Evolutionary conservation across 2,888 invertebrate species (phyloP), one percentile per base, ranked within the genome.

Genomic region (Acanthosepion lycidas): DNA sequence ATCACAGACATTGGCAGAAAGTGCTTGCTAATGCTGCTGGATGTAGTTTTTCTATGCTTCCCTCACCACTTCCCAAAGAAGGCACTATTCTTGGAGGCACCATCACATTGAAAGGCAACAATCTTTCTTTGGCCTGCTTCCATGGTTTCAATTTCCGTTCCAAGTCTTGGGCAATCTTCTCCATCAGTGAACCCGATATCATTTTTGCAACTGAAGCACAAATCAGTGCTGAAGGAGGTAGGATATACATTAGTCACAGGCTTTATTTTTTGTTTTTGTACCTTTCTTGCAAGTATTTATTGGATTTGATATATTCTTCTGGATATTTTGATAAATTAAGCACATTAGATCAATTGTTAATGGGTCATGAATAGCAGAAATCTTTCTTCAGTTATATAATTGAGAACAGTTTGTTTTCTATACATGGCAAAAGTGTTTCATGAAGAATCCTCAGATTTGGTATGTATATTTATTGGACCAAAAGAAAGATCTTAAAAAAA

Each of bases 121-220:
- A 99, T 97, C 98, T 99, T 95, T 99, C 99, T 15, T 98, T 99
- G 95, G 99, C 99, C 8, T 99, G 99, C 97, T 99, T 99, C 98
- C 99, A 99, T 97, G 99, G 99, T 78, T 99, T 99, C 97, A 99
- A 99, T 97, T 99, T 99, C 97, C 99, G 99, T 96, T 98, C 99
- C 95, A 99, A 99, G 97, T 99, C 99, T 1, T 99, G 99, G 99
- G 99, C 99, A 15, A 97, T 99, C 95, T 99, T 99, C 97, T 99
- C 99, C 96, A 98, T 99, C 95, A 98, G 98, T 97, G 99, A 99
- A 96, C 99, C 99, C 0, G 96, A 96, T 95, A 97, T 97, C 92
- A 96, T 96, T 95, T 97, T 97, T 96, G 96, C 97, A 28, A 97
- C 97, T 12, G 97, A 97, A 97, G 99, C 99, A 0, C 99, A 99